Evolutionary conservation across 2,113 vertebrate species (phyloP).

Genomic region (Siphamia tubifer): DNA sequence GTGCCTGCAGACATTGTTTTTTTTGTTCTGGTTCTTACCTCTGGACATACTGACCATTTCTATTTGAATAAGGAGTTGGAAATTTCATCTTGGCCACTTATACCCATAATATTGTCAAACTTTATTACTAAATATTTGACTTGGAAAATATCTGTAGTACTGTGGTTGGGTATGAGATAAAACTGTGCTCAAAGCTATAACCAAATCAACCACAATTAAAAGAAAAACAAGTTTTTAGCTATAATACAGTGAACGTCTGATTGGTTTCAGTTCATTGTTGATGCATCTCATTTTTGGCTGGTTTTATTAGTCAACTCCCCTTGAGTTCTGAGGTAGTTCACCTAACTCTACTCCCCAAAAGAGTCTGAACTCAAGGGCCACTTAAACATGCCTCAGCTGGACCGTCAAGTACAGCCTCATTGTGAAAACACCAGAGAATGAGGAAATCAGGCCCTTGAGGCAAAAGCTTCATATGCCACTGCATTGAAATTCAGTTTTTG

Average conservation of each 20-base stretch:
- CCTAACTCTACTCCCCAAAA: constrained; percentile 29
- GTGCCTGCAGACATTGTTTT: too few species aligned
- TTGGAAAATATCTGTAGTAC: too few species aligned
- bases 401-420: constrained; percentile 59
- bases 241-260: too few species aligned
- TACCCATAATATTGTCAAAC: too few species aligned
- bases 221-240: not conserved
- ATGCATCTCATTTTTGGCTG: not conserved
- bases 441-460: constrained; percentile 61
- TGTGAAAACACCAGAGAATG: constrained; percentile 61
- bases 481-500: constrained; percentile 57
- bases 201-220: too few species aligned
- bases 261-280: not conserved
- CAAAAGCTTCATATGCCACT: constrained; percentile 39
- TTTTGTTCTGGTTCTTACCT: too few species aligned
- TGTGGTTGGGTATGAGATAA: too few species aligned
- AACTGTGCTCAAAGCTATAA: too few species aligned
- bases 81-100: too few species aligned
- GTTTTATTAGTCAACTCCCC: not conserved
- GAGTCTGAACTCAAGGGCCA: constrained; percentile 36
- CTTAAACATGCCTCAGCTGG: constrained; percentile 46
- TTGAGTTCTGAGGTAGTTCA: not conserved
- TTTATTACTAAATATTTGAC: too few species aligned
- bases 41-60: too few species aligned
- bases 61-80: too few species aligned